Base-by-base conservation (phyloP, 2,797 vertebrate genomes). In the Danio jaintianensis region DNA sequence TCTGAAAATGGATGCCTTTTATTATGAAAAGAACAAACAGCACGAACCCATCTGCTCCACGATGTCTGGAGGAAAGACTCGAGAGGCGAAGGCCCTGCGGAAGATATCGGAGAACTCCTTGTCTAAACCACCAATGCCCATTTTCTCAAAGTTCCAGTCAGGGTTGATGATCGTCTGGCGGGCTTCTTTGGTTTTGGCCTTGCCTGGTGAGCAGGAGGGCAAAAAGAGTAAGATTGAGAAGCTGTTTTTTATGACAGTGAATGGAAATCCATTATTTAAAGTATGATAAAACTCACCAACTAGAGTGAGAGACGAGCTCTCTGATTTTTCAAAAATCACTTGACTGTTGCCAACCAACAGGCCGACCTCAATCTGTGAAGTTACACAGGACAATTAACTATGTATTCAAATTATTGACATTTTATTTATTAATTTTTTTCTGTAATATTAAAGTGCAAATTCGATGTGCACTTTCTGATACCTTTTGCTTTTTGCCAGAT, bases 291-390 rank as follows among this genome's bases (percentile, higher is more conserved):
- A 93, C 96, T 85, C 93, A 99, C 97, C 98, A 0, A 97, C 97
- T 36, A 99, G 93, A 79, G 95, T 97, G 78, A 99, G 95, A 38
- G 96, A 97, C 7, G 97, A 99, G 83, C 88, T 98, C 87, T 98
- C 97, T 3, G 96, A 96, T 90, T 99, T 99, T 89, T 98, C 98
- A 92, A 99, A 99, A 70, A 98, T 91, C 91, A 99, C 97, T 89
- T 98, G 97, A 85, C 96, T 98, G 93, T 99, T 99, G 18, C 97
- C 97, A 75, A 99, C 90, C 89, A 98, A 92, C 88, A 99, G 93
- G 3, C 97, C 98, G 6, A 94, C 87, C 16, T 99, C 97, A 1
- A 99, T 98, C 98, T 99, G 91, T 58, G 86, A 58, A 69, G 22
- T 9, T 38, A 42, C 22, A 48, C 4, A 64, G 1, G 12, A 13